These are phyloP conservation scores for Sitta europaea DNA, from an alignment of 2,113 vertebrate species.

Conservation along the genomic window DNA sequence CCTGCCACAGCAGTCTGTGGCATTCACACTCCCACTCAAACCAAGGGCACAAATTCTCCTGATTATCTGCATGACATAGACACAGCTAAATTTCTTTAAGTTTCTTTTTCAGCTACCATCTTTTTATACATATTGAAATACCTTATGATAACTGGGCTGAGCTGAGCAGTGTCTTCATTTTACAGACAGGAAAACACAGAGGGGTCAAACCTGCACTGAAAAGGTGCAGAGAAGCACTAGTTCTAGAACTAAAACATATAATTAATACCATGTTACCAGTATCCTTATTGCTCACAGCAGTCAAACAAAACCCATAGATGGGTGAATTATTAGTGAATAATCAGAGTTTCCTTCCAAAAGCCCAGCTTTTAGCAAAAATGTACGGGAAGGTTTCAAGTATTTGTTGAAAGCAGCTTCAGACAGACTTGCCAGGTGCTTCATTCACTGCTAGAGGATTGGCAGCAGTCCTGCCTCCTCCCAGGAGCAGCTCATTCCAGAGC, in stretches of 20 bases:
- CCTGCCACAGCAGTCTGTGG: neutral
- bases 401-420: neutral
- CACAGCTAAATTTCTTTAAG: neutral
- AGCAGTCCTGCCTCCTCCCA: neutral
- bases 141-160: neutral
- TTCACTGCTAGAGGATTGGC: neutral
- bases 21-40: neutral
- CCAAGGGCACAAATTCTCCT: neutral
- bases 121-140: neutral
- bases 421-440: rapidly evolving
- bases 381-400: neutral
- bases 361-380: neutral
- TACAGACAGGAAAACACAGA: neutral
- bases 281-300: neutral
- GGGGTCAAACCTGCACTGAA: neutral
- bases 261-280: neutral
- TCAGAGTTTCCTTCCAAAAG: neutral
- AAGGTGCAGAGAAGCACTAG: neutral
- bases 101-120: neutral
- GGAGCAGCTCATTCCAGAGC: neutral
- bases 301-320: neutral
- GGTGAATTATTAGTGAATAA: neutral
- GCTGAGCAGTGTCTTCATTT: neutral
- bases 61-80: neutral
- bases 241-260: neutral